phyloP scores from a whole-genome alignment of 2,888 invertebrate genomes.

The Lepidonotus clava region DNA sequence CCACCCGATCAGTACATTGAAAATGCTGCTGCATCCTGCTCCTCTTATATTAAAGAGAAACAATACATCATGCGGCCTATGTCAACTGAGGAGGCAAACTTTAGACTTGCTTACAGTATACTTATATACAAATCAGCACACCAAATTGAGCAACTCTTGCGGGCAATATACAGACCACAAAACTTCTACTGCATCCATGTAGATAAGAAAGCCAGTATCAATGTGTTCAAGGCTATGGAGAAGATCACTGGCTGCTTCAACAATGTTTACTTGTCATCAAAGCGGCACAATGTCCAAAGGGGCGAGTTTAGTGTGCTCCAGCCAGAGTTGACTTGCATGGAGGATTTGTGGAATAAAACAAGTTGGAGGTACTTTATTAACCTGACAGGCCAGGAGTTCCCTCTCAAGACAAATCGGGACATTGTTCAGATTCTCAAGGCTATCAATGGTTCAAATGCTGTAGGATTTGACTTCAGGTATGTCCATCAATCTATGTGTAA shows the following conservation, averaged over 20 bases:
- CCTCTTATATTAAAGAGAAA: not conserved
- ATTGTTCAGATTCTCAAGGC: slow-evolving; percentile 61
- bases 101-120: slow-evolving; percentile 70
- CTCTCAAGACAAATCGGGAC: slow-evolving; percentile 65
- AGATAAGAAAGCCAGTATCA: slow-evolving; percentile 65
- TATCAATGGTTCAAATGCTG: slow-evolving; percentile 61
- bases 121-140: slow-evolving; percentile 67
- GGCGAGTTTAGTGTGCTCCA: slow-evolving; percentile 66
- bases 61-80: not conserved
- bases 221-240: slow-evolving; percentile 60
- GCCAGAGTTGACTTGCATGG: slow-evolving; percentile 70
- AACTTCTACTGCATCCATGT: slow-evolving; percentile 74
- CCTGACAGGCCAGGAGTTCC: slow-evolving; percentile 65
- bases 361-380: slow-evolving; percentile 66
- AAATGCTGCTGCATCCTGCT: not conserved
- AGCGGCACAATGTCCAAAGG: slow-evolving; percentile 66
- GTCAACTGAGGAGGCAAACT: slow-evolving; percentile 63
- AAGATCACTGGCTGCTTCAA: slow-evolving; percentile 67
- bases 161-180: slow-evolving; percentile 71
- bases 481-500: too few species aligned
- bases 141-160: slow-evolving; percentile 68
- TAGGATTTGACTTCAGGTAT: not conserved
- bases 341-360: slow-evolving; percentile 60
- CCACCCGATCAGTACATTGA: not conserved
- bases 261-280: slow-evolving; percentile 68